These are phyloP conservation scores for Leuciscus waleckii DNA, from an alignment of 2,797 vertebrate species.

Conservation along the genomic window DNA sequence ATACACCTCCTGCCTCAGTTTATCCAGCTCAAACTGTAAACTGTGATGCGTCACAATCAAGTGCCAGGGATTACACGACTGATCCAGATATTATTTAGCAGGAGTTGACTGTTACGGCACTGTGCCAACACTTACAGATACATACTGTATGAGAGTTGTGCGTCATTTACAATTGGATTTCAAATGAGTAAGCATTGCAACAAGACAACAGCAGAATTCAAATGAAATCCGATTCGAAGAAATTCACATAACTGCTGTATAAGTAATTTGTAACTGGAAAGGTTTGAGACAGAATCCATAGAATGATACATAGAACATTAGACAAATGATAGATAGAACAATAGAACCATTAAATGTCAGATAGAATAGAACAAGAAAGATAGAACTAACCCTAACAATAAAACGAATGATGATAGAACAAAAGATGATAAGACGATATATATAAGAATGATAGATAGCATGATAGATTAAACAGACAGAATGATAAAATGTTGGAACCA, in stretches of 20 bases:
- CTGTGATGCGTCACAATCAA: slow-evolving; percentile 50
- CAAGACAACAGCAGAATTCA: not conserved
- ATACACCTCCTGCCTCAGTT: slow-evolving; percentile 56
- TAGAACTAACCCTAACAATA: not conserved
- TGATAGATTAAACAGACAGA: not conserved
- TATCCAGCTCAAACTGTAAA: slow-evolving; percentile 53
- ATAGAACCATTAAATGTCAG: not conserved
- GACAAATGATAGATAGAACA: not conserved
- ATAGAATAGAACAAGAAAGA: not conserved
- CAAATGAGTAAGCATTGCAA: not conserved
- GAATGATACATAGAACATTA: not conserved
- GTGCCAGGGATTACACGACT: slow-evolving; percentile 50
- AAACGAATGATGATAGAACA: not conserved
- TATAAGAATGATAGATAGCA: not conserved
- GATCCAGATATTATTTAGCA: slow-evolving; percentile 50
- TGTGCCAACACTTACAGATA: not conserved
- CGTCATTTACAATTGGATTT: not conserved
- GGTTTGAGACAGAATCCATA: not conserved
- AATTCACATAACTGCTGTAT: no score
- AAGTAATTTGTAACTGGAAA: not conserved
- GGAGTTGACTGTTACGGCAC: not conserved
- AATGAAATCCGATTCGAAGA: not conserved
- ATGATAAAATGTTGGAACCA: not conserved
- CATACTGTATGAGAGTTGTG: not conserved
- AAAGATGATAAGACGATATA: not conserved